These are phyloP conservation scores for Epizoanthus fatuus DNA, from an alignment of 92 coral and sea anemone genomes.

Conservation along the genomic window DNA sequence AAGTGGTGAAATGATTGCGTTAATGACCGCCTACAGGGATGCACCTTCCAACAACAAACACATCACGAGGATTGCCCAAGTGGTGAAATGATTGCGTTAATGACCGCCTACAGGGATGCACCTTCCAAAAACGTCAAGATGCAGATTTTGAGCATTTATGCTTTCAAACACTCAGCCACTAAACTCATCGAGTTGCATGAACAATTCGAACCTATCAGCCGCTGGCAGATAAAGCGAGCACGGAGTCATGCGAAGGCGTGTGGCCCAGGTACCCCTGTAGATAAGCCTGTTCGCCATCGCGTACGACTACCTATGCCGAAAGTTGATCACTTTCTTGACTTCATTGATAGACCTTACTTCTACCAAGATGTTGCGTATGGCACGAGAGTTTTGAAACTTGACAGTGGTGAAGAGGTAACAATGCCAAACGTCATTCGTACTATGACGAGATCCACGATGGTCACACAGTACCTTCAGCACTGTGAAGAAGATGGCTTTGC, in stretches of 20 bases:
- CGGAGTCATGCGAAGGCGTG: conserved; percentile 40
- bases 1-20: conserved; percentile 54
- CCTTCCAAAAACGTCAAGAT: conserved; percentile 68
- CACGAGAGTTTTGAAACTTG: conserved; percentile 55
- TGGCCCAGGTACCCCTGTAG: conserved; percentile 61
- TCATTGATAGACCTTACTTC: conserved; percentile 67
- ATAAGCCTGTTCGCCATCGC: conserved; percentile 46
- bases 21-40: conserved; percentile 73
- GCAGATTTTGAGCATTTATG: conserved; percentile 79
- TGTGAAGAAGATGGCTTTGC: conserved; percentile 66
- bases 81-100: conserved; percentile 52
- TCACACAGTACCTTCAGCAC: conserved; percentile 57
- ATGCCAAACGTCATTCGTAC: conserved; percentile 77
- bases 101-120: conserved; percentile 74
- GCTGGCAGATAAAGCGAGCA: conserved; percentile 70
- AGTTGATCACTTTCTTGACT: conserved; percentile 66
- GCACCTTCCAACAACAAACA: conserved; percentile 50
- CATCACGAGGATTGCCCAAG: conserved; percentile 37
- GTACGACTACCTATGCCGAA: conserved; percentile 58
- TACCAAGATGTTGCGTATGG: conserved; percentile 75
- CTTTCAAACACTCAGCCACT: conserved; percentile 44
- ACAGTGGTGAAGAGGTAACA: conserved; percentile 55
- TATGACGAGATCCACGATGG: conserved; percentile 73
- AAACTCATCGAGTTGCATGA: conserved; percentile 58
- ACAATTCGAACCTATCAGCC: conserved; percentile 34